Conservation (phyloP, 2,113 vertebrate genomes). For the Morone chrysops region DNA sequence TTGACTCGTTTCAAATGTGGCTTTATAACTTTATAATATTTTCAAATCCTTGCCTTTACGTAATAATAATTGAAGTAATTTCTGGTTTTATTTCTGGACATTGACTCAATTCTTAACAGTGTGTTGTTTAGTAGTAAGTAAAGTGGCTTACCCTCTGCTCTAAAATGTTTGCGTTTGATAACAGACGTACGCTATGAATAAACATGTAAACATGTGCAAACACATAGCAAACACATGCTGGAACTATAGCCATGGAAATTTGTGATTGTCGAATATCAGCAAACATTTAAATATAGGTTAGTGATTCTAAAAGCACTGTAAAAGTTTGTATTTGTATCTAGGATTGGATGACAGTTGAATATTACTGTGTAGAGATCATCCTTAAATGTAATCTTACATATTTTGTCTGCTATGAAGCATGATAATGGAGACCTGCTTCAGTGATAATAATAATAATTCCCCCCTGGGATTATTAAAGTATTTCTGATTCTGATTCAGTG, state of each 20-base stretch:
- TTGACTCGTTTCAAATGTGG: too few species aligned
- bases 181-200: constrained; percentile 61
- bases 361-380: too few species aligned
- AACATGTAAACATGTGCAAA: constrained; percentile 60
- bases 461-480: too few species aligned
- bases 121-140: too few species aligned
- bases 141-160: constrained; percentile 4
- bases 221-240: background rate
- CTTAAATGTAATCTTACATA: too few species aligned
- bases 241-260: background rate
- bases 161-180: constrained; percentile 52
- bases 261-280: background rate
- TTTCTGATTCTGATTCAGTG: too few species aligned
- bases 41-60: background rate
- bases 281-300: background rate
- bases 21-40: background rate
- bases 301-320: background rate
- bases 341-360: background rate
- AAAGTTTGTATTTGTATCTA: background rate
- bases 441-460: too few species aligned
- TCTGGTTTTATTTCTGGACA: background rate
- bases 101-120: background rate
- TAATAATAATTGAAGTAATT: background rate
- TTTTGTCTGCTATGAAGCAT: background rate
- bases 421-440: background rate